Conservation (phyloP, 2,888 invertebrate species). For the Mamestra brassicae region DNA sequence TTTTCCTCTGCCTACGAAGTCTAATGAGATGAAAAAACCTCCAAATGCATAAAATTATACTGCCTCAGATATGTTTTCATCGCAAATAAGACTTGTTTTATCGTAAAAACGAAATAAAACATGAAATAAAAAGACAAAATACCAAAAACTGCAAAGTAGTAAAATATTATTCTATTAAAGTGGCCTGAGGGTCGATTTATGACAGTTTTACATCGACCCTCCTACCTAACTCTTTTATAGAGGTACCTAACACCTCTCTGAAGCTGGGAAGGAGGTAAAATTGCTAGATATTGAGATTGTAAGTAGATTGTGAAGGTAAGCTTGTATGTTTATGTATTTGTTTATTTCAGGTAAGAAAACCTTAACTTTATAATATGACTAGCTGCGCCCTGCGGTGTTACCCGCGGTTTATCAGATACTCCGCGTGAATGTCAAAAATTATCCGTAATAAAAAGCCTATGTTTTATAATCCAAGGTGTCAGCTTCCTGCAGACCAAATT, state of each 20-base stretch:
- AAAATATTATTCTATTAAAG: conserved; percentile 20
- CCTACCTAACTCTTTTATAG: conserved; percentile 5
- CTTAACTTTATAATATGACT: not conserved
- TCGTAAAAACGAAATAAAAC: conserved; percentile 12
- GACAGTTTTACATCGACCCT: conserved; percentile 25
- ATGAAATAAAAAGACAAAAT: conserved; percentile 7
- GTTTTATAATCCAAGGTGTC: too few relatives aligned
- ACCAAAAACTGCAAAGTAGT: conserved; percentile 13
- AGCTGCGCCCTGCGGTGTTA: too few relatives aligned
- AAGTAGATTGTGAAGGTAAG: conserved; percentile 10
- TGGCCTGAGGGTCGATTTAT: conserved; percentile 4
- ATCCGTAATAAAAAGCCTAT: too few relatives aligned
- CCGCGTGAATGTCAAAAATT: too few relatives aligned
- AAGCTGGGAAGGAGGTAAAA: not conserved
- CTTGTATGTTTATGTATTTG: conserved; percentile 9
- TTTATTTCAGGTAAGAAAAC: not conserved
- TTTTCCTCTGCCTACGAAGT: too few relatives aligned
- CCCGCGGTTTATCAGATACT: too few relatives aligned
- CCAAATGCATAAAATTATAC: not conserved
- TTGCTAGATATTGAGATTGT: conserved; percentile 20
- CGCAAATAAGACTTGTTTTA: not conserved
- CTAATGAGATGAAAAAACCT: not conserved
- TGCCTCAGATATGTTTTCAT: not conserved
- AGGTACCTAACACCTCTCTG: not conserved
- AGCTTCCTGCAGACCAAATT: too few relatives aligned